A percentile compares a stretch with the other conserved stretches of the same genome.
Evolutionary conservation across 2,888 invertebrate genomes (phyloP).

Genomic region (Phengaris arion): DNA sequence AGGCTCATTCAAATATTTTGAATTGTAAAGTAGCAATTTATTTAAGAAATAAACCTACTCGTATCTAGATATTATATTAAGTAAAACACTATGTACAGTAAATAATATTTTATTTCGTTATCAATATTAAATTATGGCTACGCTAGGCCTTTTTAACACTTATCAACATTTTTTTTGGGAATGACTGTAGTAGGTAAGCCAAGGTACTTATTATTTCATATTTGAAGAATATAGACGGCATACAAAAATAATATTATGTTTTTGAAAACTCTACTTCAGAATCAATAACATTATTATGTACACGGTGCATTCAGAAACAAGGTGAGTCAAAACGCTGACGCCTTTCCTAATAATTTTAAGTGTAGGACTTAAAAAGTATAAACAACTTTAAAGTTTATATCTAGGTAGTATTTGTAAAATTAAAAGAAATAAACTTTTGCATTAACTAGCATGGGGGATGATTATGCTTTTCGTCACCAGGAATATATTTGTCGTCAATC

Average conservation of each 20-base stretch:
- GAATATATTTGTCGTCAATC: slow-evolving; percentile 31
- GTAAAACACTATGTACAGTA: background rate
- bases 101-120: background rate
- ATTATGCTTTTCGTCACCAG: slow-evolving; percentile 39
- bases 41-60: background rate
- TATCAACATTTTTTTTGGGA: background rate
- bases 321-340: too few relatives aligned
- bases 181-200: background rate
- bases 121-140: background rate
- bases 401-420: too few relatives aligned
- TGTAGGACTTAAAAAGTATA: too few relatives aligned
- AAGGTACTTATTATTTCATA: background rate
- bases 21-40: too few relatives aligned
- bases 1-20: too few relatives aligned
- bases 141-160: background rate
- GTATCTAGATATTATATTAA: background rate
- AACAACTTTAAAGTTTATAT: too few relatives aligned
- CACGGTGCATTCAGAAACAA: too few relatives aligned
- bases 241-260: background rate
- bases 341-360: too few relatives aligned
- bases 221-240: background rate
- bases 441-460: slow-evolving; percentile 39
- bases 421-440: too few relatives aligned
- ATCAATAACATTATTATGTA: too few relatives aligned
- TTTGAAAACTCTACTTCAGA: background rate